Evolutionary conservation across 2,888 invertebrate species (phyloP).

Genomic region (Eilema griseolum): DNA sequence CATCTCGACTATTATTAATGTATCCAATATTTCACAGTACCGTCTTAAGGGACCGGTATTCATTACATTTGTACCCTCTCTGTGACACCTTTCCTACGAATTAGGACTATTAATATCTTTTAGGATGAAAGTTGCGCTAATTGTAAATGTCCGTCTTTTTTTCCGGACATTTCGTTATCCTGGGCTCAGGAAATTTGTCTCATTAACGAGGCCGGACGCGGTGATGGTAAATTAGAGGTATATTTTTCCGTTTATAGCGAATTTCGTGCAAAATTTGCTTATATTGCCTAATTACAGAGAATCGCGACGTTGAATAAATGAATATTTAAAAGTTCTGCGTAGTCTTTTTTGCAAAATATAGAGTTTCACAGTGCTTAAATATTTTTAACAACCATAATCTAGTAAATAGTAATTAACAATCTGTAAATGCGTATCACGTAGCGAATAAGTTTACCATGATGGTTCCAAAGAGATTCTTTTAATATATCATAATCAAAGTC

Average conservation of each 20-base stretch:
- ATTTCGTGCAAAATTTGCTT: not conserved
- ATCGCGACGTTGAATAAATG: not conserved
- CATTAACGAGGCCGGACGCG: slow-evolving; percentile 1
- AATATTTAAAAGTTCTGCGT: not conserved
- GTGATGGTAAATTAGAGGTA: not conserved
- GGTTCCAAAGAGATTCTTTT: no score
- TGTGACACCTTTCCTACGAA: slow-evolving; percentile 33
- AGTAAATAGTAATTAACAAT: no score
- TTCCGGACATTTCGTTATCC: slow-evolving; percentile 6
- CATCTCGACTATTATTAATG: slow-evolving; percentile 20
- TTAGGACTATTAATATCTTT: slow-evolving; percentile 38
- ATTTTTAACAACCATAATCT: no score
- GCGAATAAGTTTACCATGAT: no score
- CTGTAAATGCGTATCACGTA: no score
- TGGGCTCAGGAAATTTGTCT: slow-evolving; percentile 7
- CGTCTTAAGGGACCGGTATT: slow-evolving; percentile 22
- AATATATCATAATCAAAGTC: no score
- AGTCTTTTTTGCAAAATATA: not conserved
- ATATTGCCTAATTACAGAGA: not conserved
- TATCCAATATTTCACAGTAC: slow-evolving; percentile 30
- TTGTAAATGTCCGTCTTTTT: slow-evolving; percentile 27
- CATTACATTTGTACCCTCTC: slow-evolving; percentile 20
- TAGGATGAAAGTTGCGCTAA: slow-evolving; percentile 13
- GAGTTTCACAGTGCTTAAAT: no score
- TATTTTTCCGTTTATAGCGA: not conserved